phyloP scores from a whole-genome alignment of 2,113 vertebrate genomes.

The Solenodon paradoxus region DNA sequence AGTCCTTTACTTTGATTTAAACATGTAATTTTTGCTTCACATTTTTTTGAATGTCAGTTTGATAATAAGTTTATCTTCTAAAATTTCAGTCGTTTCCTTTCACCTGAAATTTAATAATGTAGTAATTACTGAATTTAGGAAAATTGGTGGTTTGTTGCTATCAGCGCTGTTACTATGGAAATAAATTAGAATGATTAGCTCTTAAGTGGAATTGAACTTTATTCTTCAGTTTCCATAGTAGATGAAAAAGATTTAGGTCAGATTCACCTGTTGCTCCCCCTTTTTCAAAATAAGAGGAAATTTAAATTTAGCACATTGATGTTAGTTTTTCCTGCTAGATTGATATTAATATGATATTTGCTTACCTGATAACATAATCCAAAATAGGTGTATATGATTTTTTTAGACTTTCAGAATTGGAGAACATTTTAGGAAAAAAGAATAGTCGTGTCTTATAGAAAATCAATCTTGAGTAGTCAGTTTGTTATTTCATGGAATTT shows the following conservation, averaged over 20 bases:
- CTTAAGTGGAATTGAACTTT: constrained; percentile 48
- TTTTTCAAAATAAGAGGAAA: constrained; percentile 29
- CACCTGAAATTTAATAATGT: constrained; percentile 44
- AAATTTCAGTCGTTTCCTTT: constrained; percentile 37
- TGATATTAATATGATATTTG: neutral
- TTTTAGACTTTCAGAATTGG: constrained; percentile 36
- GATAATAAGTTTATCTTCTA: constrained; percentile 10
- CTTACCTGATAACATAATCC: neutral
- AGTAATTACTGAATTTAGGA: constrained; percentile 32
- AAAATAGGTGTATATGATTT: neutral
- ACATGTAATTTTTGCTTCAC: constrained; percentile 36
- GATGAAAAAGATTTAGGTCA: constrained; percentile 54
- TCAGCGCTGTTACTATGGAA: neutral
- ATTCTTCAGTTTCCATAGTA: constrained; percentile 58
- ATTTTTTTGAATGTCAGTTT: constrained; percentile 25
- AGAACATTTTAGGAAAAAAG: constrained; percentile 11
- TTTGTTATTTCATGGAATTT: neutral
- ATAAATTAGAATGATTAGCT: constrained; percentile 52
- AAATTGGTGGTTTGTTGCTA: constrained; percentile 34
- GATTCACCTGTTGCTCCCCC: neutral
- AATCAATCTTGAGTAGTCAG: neutral
- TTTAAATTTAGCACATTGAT: constrained; percentile 45
- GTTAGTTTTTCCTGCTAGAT: constrained; percentile 21
- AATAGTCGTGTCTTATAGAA: neutral
- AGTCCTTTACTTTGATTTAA: constrained; percentile 27